Evolutionary conservation across 1,140 invertebrate species (phyloP), one percentile per base, ranked within the genome.

Genomic region (Euglossa dilemma): DNA sequence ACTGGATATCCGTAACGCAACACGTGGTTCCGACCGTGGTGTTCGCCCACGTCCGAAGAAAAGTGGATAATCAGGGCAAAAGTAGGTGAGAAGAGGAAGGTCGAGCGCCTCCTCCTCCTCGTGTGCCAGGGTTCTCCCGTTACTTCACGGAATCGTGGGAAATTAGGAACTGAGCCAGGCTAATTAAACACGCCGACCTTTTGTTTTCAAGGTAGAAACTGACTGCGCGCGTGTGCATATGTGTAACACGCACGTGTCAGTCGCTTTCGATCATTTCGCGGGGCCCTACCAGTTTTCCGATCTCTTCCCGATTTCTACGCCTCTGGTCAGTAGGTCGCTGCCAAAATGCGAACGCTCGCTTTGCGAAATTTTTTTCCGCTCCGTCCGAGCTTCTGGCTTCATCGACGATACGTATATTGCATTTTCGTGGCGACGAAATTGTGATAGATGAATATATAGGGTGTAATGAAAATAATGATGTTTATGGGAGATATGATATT

Each of bases 131-230:
- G 61, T 80, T n/a, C 50, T 90, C 85, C 90, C 88, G 90, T 90
- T 90, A 90, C 75, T 89, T 83, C 84, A 83, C 63, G 85, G 87
- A 91, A 90, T 87, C 90, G 91, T 92, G 91, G 86, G 91, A 92
- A 92, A 88, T 92, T 90, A 79, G 82, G 87, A 79, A 87, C 80
- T 74, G 81, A 87, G 80, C 61, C 76, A 80, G 73, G 69, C 76
- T 92, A 92, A 92, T 92, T 92, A 92, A 90, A 91, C 77, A 83
- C 80, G 75, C 83, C 83, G 86, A 83, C 85, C 89, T 91, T 92
- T 88, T 92, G 90, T 92, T 91, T 92, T 92, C 90, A 80, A 79
- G 87, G 63, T 50, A 63, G 76, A 71, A 79, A 80, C 54, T 16
- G 54, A 57, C 52, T 36, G 74, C 64, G 52, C 54, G 43, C 25